phyloP scores from a whole-genome alignment of 2,113 vertebrate genomes.

The Chaenogobius annularis region DNA sequence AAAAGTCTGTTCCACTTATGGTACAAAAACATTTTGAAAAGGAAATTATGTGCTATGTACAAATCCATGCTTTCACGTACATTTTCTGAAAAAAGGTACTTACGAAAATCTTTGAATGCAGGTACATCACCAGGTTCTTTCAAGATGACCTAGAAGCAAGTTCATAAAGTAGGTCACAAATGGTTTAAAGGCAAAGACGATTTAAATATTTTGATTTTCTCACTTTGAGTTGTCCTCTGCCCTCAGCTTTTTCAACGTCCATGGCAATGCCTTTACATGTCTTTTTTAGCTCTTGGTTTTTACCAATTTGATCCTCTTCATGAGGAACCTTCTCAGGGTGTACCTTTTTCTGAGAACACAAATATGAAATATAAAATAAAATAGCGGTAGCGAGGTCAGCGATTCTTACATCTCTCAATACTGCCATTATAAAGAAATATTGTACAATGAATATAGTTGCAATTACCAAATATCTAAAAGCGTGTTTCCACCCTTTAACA shows the following conservation, averaged over 20 bases:
- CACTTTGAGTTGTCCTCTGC: conserved; percentile 76
- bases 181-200: not conserved
- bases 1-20: too few species aligned
- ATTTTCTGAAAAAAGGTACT: conserved; percentile 29
- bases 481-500: conserved; percentile 78
- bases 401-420: too few species aligned
- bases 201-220: not conserved
- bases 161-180: not conserved
- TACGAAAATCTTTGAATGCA: conserved; percentile 71
- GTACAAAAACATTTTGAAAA: too few species aligned
- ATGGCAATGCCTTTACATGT: conserved; percentile 57
- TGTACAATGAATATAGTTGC: not conserved
- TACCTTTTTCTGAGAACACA: conserved; percentile 60
- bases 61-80: too few species aligned
- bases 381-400: not conserved
- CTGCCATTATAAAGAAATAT: not conserved
- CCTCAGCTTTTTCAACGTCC: conserved; percentile 68
- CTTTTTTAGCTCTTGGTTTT: conserved; percentile 67
- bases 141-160: conserved; percentile 65
- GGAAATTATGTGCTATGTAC: too few species aligned
- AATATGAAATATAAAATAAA: not conserved
- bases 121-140: conserved; percentile 73
- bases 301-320: conserved; percentile 64
- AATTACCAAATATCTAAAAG: conserved; percentile 76
- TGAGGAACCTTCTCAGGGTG: conserved; percentile 60